Conservation (phyloP, 2,113 vertebrate genomes). For the Xerus inauris region DNA sequence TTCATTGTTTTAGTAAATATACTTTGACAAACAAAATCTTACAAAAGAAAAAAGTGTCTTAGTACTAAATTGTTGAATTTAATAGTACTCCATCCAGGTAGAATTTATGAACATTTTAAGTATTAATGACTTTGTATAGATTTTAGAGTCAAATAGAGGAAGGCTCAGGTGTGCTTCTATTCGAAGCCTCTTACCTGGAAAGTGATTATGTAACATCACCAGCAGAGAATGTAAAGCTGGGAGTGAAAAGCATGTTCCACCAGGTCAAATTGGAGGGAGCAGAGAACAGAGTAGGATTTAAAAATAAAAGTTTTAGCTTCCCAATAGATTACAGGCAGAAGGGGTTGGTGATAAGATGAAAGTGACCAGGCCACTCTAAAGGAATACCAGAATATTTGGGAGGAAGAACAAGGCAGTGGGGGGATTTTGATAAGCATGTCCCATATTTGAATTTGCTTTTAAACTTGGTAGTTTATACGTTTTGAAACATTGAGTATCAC, state of each 20-base stretch:
- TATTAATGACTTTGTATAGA: background rate
- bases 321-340: background rate
- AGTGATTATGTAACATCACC: background rate
- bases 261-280: background rate
- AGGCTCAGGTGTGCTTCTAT: background rate
- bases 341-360: background rate
- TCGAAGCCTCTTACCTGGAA: background rate
- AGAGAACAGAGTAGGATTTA: background rate
- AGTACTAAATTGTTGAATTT: background rate
- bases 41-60: background rate
- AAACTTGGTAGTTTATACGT: background rate
- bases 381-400: background rate
- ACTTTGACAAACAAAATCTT: background rate
- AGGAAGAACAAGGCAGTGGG: background rate
- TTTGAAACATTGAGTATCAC: background rate
- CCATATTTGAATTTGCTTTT: background rate
- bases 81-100: background rate
- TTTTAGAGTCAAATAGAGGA: background rate
- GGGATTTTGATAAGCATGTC: background rate
- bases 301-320: background rate
- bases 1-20: background rate
- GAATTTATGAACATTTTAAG: background rate
- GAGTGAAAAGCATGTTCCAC: background rate
- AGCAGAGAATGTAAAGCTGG: background rate
- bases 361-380: background rate